Base-by-base conservation (phyloP, 2,797 vertebrate genomes). In the Malurus leucopterus region DNA sequence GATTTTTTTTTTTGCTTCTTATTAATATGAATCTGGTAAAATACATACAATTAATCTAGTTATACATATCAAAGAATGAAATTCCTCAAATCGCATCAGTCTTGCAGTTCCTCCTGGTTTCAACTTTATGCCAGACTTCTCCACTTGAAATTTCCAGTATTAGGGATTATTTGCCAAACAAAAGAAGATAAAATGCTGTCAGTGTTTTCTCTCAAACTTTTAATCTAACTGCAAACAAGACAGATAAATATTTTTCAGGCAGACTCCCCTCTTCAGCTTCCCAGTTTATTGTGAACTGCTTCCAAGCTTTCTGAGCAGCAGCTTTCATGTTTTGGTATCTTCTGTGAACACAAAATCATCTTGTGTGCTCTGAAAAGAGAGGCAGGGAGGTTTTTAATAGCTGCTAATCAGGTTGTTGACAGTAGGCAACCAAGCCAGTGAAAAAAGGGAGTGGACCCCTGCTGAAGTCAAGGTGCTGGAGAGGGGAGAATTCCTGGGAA, bases 211-310 rank as follows among this genome's bases (percentile, higher is more conserved):
- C 54, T 91, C 59, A 44, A 88, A 88, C 79, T 85, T 86, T 21
- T 72, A 84, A 89, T 95, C 76, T 54, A 54, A 70, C 34, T 80
- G 59, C 84, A 93, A 91, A 85, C 82, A 91, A 88, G 79, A 89
- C 19, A 85, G 75, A 85, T 81, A 91, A 89, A 65, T 80, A 90
- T 61, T 92, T 81, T 78, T 69, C 73, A 77, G 55, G 67, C 73
- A 84, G 34, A 47, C 63, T 90, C 83, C 57, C 40, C 57, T 63
- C 46, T 91, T 69, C 55, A 59, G 26, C 77, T 78, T 76, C 57
- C 22, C 51, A 38, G 16, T 67, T 4, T 40, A 5, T 36, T 50
- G 51, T 34, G 29, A 73, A 19, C 59, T 70, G 17, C 30, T 82
- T 73, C 49, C 53, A 59, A 8, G 63, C 63, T 78, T 91, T 47